Evolutionary conservation across 2,113 vertebrate genomes (phyloP), one percentile per base, ranked within the genome.

Genomic region (Phrynosoma platyrhinos): DNA sequence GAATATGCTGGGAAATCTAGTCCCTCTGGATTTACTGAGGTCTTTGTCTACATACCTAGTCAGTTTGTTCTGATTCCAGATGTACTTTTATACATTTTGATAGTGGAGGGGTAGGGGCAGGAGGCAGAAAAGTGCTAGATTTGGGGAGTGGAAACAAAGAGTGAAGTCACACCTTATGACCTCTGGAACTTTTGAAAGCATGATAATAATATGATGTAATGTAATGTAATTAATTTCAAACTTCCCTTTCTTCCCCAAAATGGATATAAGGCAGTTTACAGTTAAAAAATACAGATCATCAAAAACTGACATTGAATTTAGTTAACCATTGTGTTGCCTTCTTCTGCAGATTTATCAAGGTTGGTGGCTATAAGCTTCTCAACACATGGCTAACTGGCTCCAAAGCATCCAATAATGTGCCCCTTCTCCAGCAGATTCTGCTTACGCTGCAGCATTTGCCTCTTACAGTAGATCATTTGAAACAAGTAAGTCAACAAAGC

Each of bases 401-500:
- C 25, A 98, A 98, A 92, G 97, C 97, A 9, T 96, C 97, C 94
- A 98, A 97, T 95, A 99, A 99, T 76, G 93, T 97, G 1, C 98
- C 98, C 9, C 96, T 99, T 88, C 94, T 99, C 74, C 98, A 99
- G 91, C 98, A 99, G 81, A 98, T 99, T 79, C 96, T 99, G 10
- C 97, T 98, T 69, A 98, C 98, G 0, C 93, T 99, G 76, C 98
- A 99, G 95, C 98, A 98, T 89, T 96, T 99, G 23, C 98, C 98
- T 0, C 98, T 99, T 52, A 98, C 98, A 2, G 98, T 99, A 1
- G 98, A 99, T 87, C 98, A 99, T 92, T 98, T 99, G 82, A 99
- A 99, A 89, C 98, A 98, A 98, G 98, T 99, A 90, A 47, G 76
- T 77, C 5, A 25, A 7, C 53, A 10, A 30, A 32, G 3, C 52